A percentile compares a stretch with the other conserved stretches of the same genome.
Conservation (phyloP, 2,113 vertebrate genomes). For the Picathartes gymnocephalus region DNA sequence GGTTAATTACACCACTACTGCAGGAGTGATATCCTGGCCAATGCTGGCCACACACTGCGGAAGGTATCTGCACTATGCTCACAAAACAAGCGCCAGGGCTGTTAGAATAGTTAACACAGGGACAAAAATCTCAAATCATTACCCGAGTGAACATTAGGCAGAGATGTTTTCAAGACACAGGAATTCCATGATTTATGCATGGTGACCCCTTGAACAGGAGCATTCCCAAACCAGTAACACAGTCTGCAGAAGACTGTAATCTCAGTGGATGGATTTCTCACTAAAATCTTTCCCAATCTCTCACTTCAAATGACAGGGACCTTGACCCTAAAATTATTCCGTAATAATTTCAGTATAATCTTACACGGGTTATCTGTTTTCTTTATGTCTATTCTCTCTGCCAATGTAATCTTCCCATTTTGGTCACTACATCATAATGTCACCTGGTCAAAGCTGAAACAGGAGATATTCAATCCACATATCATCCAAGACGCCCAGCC, state of each 20-base stretch:
- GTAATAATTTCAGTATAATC: too few relatives aligned
- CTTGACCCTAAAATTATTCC: not conserved
- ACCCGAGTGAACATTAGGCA: rapidly evolving
- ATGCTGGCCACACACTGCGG: rapidly evolving
- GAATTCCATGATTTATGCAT: not conserved
- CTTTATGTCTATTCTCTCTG: not conserved
- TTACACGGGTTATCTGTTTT: not conserved
- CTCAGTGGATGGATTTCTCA: not conserved
- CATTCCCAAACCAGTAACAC: not conserved
- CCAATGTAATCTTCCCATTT: not conserved
- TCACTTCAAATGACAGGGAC: not conserved
- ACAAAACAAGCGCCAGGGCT: not conserved
- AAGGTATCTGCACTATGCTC: not conserved
- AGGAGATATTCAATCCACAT: not conserved
- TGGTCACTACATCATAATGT: rapidly evolving
- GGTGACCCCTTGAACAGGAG: not conserved
- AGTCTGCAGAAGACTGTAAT: rapidly evolving
- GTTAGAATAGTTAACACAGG: not conserved
- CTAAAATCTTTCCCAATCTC: not conserved
- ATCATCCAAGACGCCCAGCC: not conserved
- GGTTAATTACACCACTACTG: not conserved
- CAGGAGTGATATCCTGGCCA: not conserved
- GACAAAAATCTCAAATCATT: not conserved
- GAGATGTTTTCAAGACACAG: not conserved
- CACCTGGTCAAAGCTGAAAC: not conserved